Evolutionary conservation across 2,797 vertebrate genomes (phyloP), one percentile per base, ranked within the genome.

Genomic region (Molossus alvarezi): DNA sequence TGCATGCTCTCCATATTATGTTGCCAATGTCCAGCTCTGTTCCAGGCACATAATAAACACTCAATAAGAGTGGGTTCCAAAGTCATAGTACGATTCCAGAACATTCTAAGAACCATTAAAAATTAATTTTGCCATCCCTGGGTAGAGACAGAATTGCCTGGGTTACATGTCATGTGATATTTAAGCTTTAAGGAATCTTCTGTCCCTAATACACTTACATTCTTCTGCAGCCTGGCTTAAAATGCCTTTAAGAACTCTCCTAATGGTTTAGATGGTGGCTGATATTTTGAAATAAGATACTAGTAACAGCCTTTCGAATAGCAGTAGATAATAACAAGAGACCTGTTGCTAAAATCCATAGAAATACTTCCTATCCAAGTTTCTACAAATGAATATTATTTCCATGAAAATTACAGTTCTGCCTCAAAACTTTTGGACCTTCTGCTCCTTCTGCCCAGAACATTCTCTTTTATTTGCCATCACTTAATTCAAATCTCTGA

Each of bases 251-350:
- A n/a, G 65, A 81, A 76, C 15, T 76, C 13, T 81, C 7, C 62
- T 77, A 90, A n/a, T n/a, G 4, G 2, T 57, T 85, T 73, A 89
- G 29, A 87, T 2, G 6, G 1, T 69, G 10, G 14, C 27, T 93
- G 18, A 76, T 93, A 69, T 29, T 88, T 88, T 93, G 7, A 77
- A 93, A 60, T 58, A 73, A 92, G 76, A 90, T 45, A 84, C 76
- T 64, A 41, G 21, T 62, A 41, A 87, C 93, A 87, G n/a, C 27
- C n/a, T 92, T 84, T 48, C 55, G 82, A 72, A 81, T 41, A 72
- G 0, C 45, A 29, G 53, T 29, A 33, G 7, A 83, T 37, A 75
- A 69, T 45, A 79, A 82, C 62, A 92, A 55, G n/a, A 91, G 5
- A 0, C 6, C 33, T 53, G 23, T 45, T 91, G 20, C 48, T 86